Conservation (phyloP, 2,888 invertebrate genomes). For the Caenorhabditis zanzibari region DNA sequence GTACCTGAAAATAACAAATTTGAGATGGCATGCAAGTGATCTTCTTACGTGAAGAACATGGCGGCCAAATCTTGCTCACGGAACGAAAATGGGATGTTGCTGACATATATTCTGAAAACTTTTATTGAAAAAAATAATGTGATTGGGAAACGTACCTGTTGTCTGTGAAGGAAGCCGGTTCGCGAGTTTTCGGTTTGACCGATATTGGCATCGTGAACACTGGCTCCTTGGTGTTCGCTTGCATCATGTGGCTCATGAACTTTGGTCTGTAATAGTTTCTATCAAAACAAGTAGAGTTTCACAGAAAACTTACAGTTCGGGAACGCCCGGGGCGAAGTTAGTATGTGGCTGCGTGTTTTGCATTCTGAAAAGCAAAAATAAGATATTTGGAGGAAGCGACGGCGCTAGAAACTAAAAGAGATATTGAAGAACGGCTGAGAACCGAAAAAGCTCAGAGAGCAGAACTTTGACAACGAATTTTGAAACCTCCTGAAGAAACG, state of each 20-base stretch:
- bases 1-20: constrained; percentile 66
- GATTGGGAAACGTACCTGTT: constrained; percentile 45
- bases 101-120: constrained; percentile 72
- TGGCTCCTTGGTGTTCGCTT: constrained; percentile 28
- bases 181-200: constrained; percentile 68
- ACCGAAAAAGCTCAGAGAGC: no score
- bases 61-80: constrained; percentile 66
- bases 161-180: constrained; percentile 64
- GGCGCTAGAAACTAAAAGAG: no score
- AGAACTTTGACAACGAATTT: no score
- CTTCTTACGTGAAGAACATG: constrained; percentile 66
- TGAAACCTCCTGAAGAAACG: no score
- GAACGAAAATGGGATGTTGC: constrained; percentile 74
- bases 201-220: constrained; percentile 68
- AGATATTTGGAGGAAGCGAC: neutral
- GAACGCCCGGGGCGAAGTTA: constrained; percentile 43
- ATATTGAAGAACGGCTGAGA: no score
- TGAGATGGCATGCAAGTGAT: no score
- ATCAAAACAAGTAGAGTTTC: neutral
- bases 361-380: constrained; percentile 51
- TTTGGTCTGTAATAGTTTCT: constrained; percentile 17
- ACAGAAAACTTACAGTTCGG: constrained; percentile 67
- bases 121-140: neutral
- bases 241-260: constrained; percentile 20
- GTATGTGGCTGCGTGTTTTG: constrained; percentile 60